phyloP scores from a whole-genome alignment of 1,140 invertebrate genomes.

The Nymphalis io region DNA sequence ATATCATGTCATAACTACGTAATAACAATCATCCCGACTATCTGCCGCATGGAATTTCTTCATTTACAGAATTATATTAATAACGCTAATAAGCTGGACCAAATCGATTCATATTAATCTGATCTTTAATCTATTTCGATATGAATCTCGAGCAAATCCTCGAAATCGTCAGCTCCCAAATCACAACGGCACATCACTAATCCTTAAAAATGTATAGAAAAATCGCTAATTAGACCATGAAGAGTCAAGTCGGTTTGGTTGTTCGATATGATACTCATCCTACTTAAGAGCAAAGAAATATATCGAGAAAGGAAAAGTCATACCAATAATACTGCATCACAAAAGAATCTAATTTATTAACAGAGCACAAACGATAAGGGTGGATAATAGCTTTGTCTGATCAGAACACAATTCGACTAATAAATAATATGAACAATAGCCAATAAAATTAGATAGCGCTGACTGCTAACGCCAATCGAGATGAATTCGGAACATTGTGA shows the following conservation, averaged over 20 bases:
- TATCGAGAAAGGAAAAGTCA: conserved; percentile 9
- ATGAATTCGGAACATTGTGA: conserved; percentile 24
- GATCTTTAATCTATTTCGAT: too few relatives aligned
- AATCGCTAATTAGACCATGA: neutral
- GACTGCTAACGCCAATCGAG: conserved; percentile 24
- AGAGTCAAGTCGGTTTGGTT: too few relatives aligned
- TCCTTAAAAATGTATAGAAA: too few relatives aligned
- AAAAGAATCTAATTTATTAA: conserved; percentile 64
- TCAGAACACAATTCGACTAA: conserved; percentile 67
- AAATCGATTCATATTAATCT: too few relatives aligned
- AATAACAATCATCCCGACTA: too few relatives aligned
- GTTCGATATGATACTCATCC: neutral
- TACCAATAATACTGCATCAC: conserved; percentile 14
- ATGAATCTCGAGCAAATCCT: too few relatives aligned
- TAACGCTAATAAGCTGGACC: too few relatives aligned
- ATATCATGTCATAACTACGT: too few relatives aligned
- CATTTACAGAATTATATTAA: too few relatives aligned
- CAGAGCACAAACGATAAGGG: conserved; percentile 48
- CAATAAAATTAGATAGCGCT: conserved; percentile 68
- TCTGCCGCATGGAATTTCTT: too few relatives aligned
- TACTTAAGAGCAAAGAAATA: neutral
- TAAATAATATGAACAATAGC: conserved; percentile 74
- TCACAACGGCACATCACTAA: too few relatives aligned
- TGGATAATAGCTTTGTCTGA: conserved; percentile 56
- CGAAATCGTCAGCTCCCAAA: too few relatives aligned